Evolutionary conservation across 1,140 invertebrate genomes (phyloP).

Genomic region (Coenobita brevimanus): DNA sequence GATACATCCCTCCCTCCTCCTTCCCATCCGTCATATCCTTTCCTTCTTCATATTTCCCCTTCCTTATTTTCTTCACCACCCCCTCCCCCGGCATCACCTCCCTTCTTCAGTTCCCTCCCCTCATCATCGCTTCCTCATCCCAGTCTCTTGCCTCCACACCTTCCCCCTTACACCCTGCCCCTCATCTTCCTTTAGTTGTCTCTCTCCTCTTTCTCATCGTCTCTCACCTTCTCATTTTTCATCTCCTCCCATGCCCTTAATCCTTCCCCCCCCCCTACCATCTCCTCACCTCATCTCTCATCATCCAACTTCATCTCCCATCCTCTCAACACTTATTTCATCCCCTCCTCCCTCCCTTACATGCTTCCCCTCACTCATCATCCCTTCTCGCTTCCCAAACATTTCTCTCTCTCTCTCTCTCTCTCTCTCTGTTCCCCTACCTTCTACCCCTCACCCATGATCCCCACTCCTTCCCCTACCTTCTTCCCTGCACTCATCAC

Average conservation of each 20-base stretch:
- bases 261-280: neutral
- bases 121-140: neutral
- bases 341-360: neutral
- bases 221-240: no score
- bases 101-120: neutral
- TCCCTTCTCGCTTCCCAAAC: neutral
- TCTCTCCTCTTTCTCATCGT: no score
- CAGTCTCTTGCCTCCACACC: neutral
- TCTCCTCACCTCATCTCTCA: no score
- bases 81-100: neutral
- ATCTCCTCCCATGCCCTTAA: no score
- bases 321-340: neutral
- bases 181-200: neutral
- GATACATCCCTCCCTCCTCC: neutral
- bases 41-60: neutral
- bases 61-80: neutral
- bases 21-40: neutral
- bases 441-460: no score
- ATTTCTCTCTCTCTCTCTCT: no score
- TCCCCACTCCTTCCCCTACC: neutral
- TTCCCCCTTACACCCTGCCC: neutral
- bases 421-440: no score
- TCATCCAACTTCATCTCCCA: neutral
- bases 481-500: neutral
- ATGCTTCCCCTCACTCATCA: neutral